Evolutionary conservation across 92 coral and sea anemone species (phyloP).

Genomic region (Metridium senile): DNA sequence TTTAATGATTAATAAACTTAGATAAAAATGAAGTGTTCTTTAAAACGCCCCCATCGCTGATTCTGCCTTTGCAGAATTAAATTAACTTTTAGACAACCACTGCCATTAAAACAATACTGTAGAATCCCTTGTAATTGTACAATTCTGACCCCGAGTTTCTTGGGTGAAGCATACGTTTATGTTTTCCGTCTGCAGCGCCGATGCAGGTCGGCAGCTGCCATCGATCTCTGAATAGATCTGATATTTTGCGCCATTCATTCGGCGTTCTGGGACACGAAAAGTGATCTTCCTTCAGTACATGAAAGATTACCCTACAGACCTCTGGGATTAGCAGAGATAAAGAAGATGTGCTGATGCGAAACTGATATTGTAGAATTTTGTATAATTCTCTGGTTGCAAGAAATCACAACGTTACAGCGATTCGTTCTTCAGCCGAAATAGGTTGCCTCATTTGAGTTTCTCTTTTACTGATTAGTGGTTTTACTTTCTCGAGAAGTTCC

Average conservation of each 20-base stretch:
- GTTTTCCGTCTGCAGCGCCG: constrained; percentile 69
- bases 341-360: constrained; percentile 40
- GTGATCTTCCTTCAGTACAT: constrained; percentile 25
- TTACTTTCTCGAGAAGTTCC: not conserved
- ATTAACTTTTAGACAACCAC: constrained; percentile 47
- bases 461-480: not conserved
- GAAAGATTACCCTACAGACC: constrained; percentile 46
- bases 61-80: constrained; percentile 40
- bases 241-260: constrained; percentile 46
- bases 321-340: constrained; percentile 42
- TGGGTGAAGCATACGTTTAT: constrained; percentile 50
- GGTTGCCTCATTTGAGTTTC: constrained; percentile 34
- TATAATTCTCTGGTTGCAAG: constrained; percentile 60
- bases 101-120: constrained; percentile 54
- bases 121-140: constrained; percentile 46
- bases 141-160: constrained; percentile 32
- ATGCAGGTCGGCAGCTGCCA: constrained; percentile 69
- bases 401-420: constrained; percentile 44
- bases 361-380: constrained; percentile 49
- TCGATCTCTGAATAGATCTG: constrained; percentile 44
- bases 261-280: constrained; percentile 31
- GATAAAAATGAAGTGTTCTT: not conserved
- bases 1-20: not conserved
- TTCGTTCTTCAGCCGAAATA: constrained; percentile 49
- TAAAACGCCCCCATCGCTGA: constrained; percentile 51